These are phyloP conservation scores for Prunella fulvescens DNA, from an alignment of 2,113 vertebrate species.

Conservation along the genomic window DNA sequence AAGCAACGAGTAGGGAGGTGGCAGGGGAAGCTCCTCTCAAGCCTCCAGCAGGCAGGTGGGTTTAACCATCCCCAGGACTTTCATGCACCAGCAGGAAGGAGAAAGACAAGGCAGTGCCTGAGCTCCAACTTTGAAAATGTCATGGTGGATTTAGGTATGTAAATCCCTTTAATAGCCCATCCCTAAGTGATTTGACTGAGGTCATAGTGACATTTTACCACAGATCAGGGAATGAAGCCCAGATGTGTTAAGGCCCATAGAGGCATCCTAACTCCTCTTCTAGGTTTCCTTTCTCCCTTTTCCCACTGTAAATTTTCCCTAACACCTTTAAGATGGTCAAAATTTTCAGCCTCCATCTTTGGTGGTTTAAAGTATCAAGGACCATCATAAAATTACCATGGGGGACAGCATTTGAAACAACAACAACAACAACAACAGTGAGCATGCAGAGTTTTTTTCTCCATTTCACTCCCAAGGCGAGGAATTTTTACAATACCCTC, in stretches of 20 bases:
- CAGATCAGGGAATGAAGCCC: conserved; percentile 45
- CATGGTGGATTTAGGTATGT: conserved; percentile 58
- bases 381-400: neutral
- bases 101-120: conserved; percentile 11
- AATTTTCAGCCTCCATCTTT: neutral
- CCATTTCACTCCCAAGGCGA: conserved; percentile 53
- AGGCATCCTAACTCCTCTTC: neutral
- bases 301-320: neutral
- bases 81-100: neutral
- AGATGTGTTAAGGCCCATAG: neutral
- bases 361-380: neutral
- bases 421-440: neutral
- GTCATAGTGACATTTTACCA: conserved; percentile 46
- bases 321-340: neutral
- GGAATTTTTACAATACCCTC: conserved; percentile 67
- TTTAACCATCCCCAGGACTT: conserved; percentile 4
- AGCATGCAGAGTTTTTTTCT: neutral
- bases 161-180: conserved; percentile 61
- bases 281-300: neutral
- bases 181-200: conserved; percentile 49
- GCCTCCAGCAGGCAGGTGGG: neutral
- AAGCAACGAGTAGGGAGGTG: rapidly evolving
- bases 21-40: neutral
- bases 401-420: conserved; percentile 10
- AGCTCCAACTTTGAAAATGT: conserved; percentile 60